A percentile compares a stretch with the other conserved stretches of the same genome.
phyloP scores from a whole-genome alignment of 2,888 invertebrate species.

The Pecten maximus region DNA sequence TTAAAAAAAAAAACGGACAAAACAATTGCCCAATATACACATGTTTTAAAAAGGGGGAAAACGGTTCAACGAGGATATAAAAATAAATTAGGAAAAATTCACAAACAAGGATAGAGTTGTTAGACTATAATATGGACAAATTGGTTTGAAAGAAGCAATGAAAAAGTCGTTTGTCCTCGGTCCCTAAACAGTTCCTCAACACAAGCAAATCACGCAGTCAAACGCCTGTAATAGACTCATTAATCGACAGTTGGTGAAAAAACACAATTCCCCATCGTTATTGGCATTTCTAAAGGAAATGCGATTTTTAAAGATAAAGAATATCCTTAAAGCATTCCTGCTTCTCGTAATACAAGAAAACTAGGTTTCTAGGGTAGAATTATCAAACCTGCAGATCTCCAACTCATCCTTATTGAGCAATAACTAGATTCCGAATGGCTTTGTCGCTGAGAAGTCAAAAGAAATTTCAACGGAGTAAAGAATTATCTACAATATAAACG shows the following conservation, averaged over 20 bases:
- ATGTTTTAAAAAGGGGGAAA: too few species aligned
- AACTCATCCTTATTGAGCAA: neutral
- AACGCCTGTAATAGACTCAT: neutral
- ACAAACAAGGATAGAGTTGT: too few species aligned
- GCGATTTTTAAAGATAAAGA: neutral
- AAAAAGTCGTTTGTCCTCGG: too few species aligned
- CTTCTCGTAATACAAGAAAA: neutral
- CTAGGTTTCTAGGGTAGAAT: neutral
- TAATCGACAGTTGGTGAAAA: neutral
- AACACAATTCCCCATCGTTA: neutral
- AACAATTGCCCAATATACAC: too few species aligned
- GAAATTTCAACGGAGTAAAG: slow-evolving; percentile 17
- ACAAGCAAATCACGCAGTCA: neutral
- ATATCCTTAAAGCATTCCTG: neutral
- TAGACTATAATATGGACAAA: too few species aligned
- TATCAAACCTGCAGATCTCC: neutral
- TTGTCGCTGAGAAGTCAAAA: slow-evolving; percentile 14
- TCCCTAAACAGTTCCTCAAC: neutral
- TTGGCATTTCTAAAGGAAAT: neutral
- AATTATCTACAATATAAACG: slow-evolving; percentile 19
- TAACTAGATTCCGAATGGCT: neutral
- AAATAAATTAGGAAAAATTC: too few species aligned
- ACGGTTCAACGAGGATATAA: too few species aligned
- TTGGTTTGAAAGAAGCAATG: too few species aligned
- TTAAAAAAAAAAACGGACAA: too few species aligned